Evolutionary conservation across 30 jellyfish, hydroid and myxozoan species (phyloP), one percentile per base, ranked within the genome.

Genomic region (Phacellophora camtschatica): DNA sequence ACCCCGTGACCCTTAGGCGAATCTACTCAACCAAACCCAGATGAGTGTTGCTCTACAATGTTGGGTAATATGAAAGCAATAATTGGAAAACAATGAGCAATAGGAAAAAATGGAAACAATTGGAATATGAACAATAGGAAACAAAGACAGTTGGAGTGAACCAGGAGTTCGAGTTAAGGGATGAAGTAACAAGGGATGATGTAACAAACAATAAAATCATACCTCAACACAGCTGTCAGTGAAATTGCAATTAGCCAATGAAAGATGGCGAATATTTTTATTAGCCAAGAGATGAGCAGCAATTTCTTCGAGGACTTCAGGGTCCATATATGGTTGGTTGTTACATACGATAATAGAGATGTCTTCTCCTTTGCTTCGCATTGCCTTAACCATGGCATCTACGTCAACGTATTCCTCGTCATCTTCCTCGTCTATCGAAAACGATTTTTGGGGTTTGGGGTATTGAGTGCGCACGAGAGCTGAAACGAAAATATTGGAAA

Each of bases 261-360:
- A 78, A 36, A 78, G 90, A 46, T 78, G 90, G 2, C 90, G 90
- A 19, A 78, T 78, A 53, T 78, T 62, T 49, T 78, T 78, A 63
- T 78, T 78, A 63, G 90, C 90, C 90, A 61, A 41, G 32, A 78
- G 70, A 36, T 78, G 90, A 78, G 90, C 90, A 2, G 90, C 90
- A 33, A 78, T 78, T 49, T 78, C 90, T 78, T 78, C 90, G n/a
- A 78, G 90, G 41, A 78, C 90, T 78, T 78, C 90, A 37, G 90
- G 90, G 24, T 78, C 90, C 90, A 78, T 78, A 42, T 61, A 78
- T 31, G 90, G 90, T 20, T 78, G 90, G 48, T 78, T 78, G 73
- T 78, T 78, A 68, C 90, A 78, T 4, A 78, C 74, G 56, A 78
- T 78, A 27, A 78, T 78, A 9, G 90, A 78, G 27, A 78, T 64